Conservation (phyloP, 2,888 invertebrate species). For the Heliconius ismenius region DNA sequence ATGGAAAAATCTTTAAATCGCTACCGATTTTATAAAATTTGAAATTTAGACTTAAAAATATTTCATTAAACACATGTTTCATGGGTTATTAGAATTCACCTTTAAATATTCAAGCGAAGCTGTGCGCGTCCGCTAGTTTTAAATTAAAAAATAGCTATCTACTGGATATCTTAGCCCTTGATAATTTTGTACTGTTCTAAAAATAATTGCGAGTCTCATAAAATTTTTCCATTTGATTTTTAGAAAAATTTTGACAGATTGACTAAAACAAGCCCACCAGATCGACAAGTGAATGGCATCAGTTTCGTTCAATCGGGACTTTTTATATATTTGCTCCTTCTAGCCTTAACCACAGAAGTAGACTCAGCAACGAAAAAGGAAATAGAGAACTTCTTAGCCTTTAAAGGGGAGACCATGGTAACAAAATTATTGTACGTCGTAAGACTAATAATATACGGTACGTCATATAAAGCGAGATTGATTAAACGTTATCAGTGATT, state of each 20-base stretch:
- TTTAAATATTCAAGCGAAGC: too few relatives aligned
- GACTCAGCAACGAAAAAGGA: slow-evolving; percentile 60
- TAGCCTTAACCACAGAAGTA: slow-evolving; percentile 62
- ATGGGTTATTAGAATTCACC: too few relatives aligned
- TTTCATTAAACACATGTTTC: too few relatives aligned
- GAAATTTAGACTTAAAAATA: too few relatives aligned
- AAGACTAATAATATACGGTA: not conserved
- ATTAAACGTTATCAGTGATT: slow-evolving; percentile 11
- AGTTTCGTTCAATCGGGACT: slow-evolving; percentile 73
- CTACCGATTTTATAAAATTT: too few relatives aligned
- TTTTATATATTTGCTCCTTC: slow-evolving; percentile 62
- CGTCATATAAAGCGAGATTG: slow-evolving; percentile 3
- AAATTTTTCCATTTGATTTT: slow-evolving; percentile 34
- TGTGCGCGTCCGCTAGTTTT: too few relatives aligned
- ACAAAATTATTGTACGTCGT: slow-evolving; percentile 31
- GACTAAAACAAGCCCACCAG: slow-evolving; percentile 53
- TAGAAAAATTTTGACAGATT: slow-evolving; percentile 65
- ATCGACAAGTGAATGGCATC: slow-evolving; percentile 66
- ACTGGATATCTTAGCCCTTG: not conserved
- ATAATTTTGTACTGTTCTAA: not conserved
- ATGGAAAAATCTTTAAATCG: too few relatives aligned
- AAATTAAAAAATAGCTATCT: not conserved
- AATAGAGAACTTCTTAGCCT: slow-evolving; percentile 59
- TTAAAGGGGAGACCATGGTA: slow-evolving; percentile 59
- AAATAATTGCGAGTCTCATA: not conserved